phyloP scores from a whole-genome alignment of 2,113 vertebrate species.

The Notothenia rossii region DNA sequence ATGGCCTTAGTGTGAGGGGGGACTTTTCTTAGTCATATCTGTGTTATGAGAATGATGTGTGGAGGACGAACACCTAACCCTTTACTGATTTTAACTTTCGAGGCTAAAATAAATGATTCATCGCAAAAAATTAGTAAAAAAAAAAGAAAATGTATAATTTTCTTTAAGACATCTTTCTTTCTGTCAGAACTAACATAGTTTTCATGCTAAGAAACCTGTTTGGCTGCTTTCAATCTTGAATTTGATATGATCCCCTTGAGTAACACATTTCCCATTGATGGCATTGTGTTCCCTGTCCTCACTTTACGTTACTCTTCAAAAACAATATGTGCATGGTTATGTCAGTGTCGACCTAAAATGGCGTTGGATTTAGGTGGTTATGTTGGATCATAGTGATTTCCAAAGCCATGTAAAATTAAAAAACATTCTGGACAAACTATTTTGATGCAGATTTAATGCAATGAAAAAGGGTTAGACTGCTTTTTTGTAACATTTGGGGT shows the following conservation, averaged over 20 bases:
- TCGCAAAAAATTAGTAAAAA: not conserved
- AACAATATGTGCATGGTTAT: too few species aligned
- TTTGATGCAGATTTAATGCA: not conserved
- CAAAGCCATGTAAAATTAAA: not conserved
- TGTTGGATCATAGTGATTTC: too few species aligned
- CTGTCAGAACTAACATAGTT: too few species aligned
- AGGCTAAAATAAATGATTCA: not conserved
- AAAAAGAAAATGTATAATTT: not conserved
- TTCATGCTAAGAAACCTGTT: too few species aligned
- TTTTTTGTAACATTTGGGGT: not conserved
- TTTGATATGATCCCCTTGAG: too few species aligned
- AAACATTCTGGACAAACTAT: not conserved
- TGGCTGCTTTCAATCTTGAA: too few species aligned
- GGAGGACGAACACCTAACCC: not conserved
- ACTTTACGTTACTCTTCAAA: too few species aligned
- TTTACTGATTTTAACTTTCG: not conserved
- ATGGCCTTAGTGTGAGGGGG: not conserved
- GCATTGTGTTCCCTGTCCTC: too few species aligned
- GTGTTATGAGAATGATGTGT: constrained; percentile 3
- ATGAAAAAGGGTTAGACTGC: not conserved
- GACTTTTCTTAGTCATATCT: not conserved
- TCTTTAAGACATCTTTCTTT: too few species aligned
- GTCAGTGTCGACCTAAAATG: too few species aligned
- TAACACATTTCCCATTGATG: too few species aligned
- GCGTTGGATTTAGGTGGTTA: too few species aligned